Conservation (phyloP, 2,113 vertebrate species). For the Daubentonia madagascariensis region DNA sequence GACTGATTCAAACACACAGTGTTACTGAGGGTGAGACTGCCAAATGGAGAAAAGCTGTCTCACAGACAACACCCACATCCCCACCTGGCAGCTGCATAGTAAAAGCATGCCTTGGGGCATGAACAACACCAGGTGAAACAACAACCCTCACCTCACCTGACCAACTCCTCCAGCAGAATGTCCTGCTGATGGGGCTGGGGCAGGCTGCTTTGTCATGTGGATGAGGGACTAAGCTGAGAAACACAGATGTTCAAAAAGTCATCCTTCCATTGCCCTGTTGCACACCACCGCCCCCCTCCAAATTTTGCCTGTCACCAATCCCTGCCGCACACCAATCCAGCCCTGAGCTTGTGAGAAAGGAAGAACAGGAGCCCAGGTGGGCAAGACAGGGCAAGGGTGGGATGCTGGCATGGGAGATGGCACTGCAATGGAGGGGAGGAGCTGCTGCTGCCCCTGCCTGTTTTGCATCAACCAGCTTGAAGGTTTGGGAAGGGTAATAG, state of each 20-base stretch:
- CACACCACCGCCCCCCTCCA: not conserved
- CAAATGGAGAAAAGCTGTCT: not conserved
- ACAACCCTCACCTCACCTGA: not conserved
- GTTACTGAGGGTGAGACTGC: not conserved
- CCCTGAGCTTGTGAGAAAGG: not conserved
- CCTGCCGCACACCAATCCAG: not conserved
- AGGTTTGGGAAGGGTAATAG: not conserved
- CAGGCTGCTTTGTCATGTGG: fast-evolving
- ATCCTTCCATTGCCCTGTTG: not conserved
- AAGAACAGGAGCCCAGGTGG: not conserved
- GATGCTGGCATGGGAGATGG: not conserved
- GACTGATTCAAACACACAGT: not conserved
- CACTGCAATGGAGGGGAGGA: not conserved
- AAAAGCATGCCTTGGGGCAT: not conserved
- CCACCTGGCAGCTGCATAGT: not conserved
- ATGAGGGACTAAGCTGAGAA: not conserved
- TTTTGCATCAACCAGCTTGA: not conserved
- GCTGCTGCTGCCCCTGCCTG: not conserved
- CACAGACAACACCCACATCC: not conserved
- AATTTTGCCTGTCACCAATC: not conserved
- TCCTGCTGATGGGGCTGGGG: not conserved
- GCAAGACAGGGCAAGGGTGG: fast-evolving
- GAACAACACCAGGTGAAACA: not conserved
- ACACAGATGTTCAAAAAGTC: not conserved
- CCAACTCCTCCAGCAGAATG: not conserved